Evolutionary conservation across 1,140 invertebrate genomes (phyloP).

Genomic region (Zaprionus ornatus): DNA sequence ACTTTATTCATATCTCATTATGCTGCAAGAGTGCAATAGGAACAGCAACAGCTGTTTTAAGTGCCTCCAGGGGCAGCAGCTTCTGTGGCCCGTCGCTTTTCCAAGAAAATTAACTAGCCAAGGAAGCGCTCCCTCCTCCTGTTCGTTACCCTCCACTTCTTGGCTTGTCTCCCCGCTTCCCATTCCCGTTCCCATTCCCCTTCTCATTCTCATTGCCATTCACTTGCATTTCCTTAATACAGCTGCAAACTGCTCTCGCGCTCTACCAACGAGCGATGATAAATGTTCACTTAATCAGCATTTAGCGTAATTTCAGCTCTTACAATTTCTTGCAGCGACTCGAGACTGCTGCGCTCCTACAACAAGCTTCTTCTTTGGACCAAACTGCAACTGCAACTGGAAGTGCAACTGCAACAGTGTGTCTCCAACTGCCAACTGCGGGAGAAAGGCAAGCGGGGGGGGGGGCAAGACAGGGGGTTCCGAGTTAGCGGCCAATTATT

Average conservation of each 20-base stretch:
- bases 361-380: conserved; percentile 46
- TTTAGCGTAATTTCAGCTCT: conserved; percentile 83
- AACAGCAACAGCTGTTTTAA: conserved; percentile 59
- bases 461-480: background rate
- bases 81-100: conserved; percentile 71
- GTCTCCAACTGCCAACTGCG: conserved; percentile 41
- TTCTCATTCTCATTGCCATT: conserved; percentile 49
- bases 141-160: background rate
- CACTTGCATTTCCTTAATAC: conserved; percentile 56
- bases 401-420: conserved; percentile 7
- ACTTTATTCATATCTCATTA: conserved; percentile 45
- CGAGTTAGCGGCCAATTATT: conserved; percentile 83
- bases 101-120: conserved; percentile 78
- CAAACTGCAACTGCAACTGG: conserved; percentile 40
- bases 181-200: background rate
- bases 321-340: conserved; percentile 62
- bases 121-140: conserved; percentile 33
- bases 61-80: conserved; percentile 30
- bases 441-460: background rate
- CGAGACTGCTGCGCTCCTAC: conserved; percentile 15
- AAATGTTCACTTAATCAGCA: conserved; percentile 84
- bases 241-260: conserved; percentile 25
- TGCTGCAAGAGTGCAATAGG: conserved; percentile 9
- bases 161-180: background rate
- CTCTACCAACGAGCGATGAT: conserved; percentile 76